phyloP scores from a whole-genome alignment of 2,888 invertebrate species.

The Conops quadrifasciatus region DNA sequence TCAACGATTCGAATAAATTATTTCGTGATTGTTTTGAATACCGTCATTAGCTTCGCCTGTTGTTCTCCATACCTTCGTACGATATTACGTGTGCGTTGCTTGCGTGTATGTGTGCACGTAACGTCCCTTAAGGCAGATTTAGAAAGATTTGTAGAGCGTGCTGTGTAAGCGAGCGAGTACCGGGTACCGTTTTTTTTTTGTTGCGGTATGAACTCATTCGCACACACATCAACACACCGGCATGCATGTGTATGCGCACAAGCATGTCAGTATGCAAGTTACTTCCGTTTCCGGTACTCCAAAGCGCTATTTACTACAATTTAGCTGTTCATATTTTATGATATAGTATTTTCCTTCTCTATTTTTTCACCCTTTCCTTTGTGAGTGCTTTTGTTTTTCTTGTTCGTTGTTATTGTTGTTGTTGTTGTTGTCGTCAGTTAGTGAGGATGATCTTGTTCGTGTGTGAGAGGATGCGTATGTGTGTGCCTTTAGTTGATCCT shows the following conservation, averaged over 20 bases:
- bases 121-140: not conserved
- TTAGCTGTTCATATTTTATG: not conserved
- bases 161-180: not conserved
- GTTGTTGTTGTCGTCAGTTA: no score
- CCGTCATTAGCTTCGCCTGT: constrained; percentile 7
- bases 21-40: not conserved
- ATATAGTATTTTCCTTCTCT: not conserved
- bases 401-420: no score
- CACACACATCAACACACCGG: not conserved
- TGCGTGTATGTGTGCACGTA: not conserved
- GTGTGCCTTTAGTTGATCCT: no score
- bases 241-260: constrained; percentile 3
- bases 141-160: constrained; percentile 6
- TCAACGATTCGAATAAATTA: constrained; percentile 2
- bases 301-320: not conserved
- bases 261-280: not conserved
- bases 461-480: not conserved
- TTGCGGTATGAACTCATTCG: no score
- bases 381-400: not conserved
- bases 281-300: constrained; percentile 18
- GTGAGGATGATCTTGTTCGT: not conserved
- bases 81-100: not conserved
- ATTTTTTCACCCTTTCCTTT: not conserved
- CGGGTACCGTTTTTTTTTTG: not conserved
- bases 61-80: not conserved